Evolutionary conservation across 2,113 vertebrate genomes (phyloP).

Genomic region (Sclerurus mexicanus): DNA sequence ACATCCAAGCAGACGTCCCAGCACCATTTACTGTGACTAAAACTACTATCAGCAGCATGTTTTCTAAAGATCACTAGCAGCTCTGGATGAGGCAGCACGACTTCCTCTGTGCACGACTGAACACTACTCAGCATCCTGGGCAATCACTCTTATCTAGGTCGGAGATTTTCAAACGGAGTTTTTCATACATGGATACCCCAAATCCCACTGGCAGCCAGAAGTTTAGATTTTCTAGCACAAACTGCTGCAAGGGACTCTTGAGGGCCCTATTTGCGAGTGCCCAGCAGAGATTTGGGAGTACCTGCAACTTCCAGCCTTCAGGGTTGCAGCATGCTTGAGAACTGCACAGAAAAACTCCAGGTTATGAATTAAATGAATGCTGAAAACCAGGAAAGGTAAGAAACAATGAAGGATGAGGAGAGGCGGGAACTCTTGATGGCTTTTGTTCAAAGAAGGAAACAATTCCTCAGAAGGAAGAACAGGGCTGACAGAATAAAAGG

Average conservation of each 20-base stretch:
- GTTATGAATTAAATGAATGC: slow-evolving; percentile 32
- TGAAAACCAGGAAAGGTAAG: slow-evolving; percentile 51
- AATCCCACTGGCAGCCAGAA: not conserved
- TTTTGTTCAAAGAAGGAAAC: slow-evolving; percentile 59
- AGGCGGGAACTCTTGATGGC: not conserved
- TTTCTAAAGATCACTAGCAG: not conserved
- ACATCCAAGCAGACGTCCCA: not conserved
- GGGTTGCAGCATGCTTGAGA: not conserved
- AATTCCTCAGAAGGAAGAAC: slow-evolving; percentile 47
- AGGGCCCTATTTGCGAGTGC: not conserved
- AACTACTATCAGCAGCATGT: not conserved
- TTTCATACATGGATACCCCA: not conserved
- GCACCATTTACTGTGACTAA: not conserved
- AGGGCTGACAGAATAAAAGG: slow-evolving; percentile 46
- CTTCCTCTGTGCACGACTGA: not conserved
- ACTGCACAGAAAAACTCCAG: not conserved
- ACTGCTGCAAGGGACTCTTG: not conserved
- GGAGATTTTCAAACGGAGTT: not conserved
- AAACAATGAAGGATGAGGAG: slow-evolving; percentile 25
- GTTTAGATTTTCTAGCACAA: not conserved
- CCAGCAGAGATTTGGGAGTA: not conserved
- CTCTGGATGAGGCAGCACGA: not conserved
- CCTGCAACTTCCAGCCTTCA: not conserved
- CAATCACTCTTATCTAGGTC: not conserved
- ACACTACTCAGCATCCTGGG: not conserved